Base-by-base conservation (phyloP, 2,888 invertebrate genomes). In the Sinotaia quadrata region DNA sequence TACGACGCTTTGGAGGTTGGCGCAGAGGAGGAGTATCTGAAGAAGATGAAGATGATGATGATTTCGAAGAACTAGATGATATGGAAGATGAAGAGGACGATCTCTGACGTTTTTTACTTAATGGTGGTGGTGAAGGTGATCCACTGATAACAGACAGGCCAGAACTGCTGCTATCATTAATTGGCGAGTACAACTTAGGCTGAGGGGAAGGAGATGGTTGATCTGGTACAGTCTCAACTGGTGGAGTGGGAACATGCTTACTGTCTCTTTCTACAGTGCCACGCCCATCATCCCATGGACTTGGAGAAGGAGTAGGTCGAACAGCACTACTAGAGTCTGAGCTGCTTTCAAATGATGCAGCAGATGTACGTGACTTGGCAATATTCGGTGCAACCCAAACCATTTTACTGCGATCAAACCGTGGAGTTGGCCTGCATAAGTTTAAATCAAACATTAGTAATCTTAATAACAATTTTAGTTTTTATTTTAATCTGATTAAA, bases 101-200 rank as follows among this genome's bases (percentile, higher is more conserved):
- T 4, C n/a, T 18, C 5, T 27, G 41, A 2, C 56, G 29, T 7
- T 52, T 41, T 1, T 33, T 33, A 34, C 24, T 27, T 7, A 49
- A 24, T 1, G 21, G 44, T 27, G 29, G 60, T 2, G 44, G 60
- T 2, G 37, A 21, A 12, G 63, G 27, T 4, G n/a, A 5, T 37
- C n/a, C 15, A 31, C 65, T 65, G 54, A 18, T 54, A 47, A 4
- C 65, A 15, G 56, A 54, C 41, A 56, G 27, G 31, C 31, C 41
- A 12, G 41, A 63, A 34, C 65, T 65, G 47, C 65, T 65, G 56
- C 65, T 65, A 56, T 65, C 65, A 15, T 65, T 65, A 47, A 65
- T 65, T 21, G 65, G 65, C 3, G 65, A 65, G 44, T 65, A 65
- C 33, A 65, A 41, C 2, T 52, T 41, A 5, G 56, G 56, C 24